These are phyloP conservation scores for Arnoldichthys spilopterus DNA, from an alignment of 2,797 vertebrate genomes.

Conservation along the genomic window DNA sequence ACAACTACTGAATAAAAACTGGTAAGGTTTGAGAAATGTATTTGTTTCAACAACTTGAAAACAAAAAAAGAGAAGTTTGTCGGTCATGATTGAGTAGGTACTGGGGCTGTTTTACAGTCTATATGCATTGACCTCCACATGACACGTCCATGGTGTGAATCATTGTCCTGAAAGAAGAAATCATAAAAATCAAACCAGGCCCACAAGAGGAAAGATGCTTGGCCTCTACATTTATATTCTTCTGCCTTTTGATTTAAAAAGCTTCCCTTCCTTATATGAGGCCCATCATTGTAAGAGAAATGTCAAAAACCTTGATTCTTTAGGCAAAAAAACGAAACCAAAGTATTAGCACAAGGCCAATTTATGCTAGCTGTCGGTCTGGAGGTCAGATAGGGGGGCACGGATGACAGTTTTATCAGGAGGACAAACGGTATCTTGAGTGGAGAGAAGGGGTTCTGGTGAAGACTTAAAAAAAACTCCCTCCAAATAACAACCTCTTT, in stretches of 20 bases:
- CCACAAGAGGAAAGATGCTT: constrained; percentile 56
- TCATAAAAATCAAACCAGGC: constrained; percentile 46
- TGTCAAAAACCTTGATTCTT: constrained; percentile 81
- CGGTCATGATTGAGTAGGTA: constrained; percentile 68
- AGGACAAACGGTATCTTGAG: constrained; percentile 76
- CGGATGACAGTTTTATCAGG: constrained; percentile 82
- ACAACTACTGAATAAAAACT: neutral
- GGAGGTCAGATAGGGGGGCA: constrained; percentile 78
- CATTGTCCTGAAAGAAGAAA: constrained; percentile 41
- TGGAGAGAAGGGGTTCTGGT: constrained; percentile 63
- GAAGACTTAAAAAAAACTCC: constrained; percentile 71
- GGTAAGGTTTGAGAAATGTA: neutral
- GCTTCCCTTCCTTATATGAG: constrained; percentile 67
- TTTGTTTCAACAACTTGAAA: neutral
- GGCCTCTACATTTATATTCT: constrained; percentile 76
- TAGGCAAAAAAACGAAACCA: constrained; percentile 70
- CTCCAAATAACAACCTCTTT: constrained; percentile 62
- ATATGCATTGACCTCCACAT: constrained; percentile 48
- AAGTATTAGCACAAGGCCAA: constrained; percentile 79
- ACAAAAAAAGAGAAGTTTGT: constrained; percentile 55
- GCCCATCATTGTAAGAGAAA: constrained; percentile 77
- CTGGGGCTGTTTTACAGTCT: constrained; percentile 64
- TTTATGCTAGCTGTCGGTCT: constrained; percentile 75
- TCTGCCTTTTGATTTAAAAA: constrained; percentile 75
- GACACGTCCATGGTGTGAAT: constrained; percentile 52